These are phyloP conservation scores for Anagrus nilaparvatae DNA, from an alignment of 1,140 invertebrate species.

Conservation along the genomic window DNA sequence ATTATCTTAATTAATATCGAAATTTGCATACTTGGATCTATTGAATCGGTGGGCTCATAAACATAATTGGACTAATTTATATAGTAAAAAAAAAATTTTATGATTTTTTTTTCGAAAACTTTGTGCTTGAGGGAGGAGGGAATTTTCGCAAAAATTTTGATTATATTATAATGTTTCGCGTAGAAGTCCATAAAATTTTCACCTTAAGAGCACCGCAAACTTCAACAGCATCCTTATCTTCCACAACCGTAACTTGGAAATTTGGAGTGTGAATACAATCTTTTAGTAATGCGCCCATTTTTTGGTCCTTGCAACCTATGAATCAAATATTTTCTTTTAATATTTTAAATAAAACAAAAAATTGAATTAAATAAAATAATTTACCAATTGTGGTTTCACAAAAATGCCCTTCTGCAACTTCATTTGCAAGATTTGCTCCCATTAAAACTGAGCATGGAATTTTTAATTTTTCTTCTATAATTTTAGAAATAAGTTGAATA, in stretches of 20 bases:
- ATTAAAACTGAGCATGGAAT: conserved; percentile 70
- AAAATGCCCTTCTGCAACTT: conserved; percentile 68
- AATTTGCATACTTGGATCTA: too few relatives aligned
- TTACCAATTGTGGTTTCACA: conserved; percentile 80
- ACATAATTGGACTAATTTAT: too few relatives aligned
- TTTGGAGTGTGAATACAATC: conserved; percentile 65
- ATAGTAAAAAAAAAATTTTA: too few relatives aligned
- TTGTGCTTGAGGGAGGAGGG: too few relatives aligned
- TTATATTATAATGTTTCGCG: too few relatives aligned
- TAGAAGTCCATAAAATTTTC: conserved; percentile 16
- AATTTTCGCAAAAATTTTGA: too few relatives aligned
- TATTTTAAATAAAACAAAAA: not conserved
- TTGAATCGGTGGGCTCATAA: too few relatives aligned
- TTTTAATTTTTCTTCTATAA: conserved; percentile 55
- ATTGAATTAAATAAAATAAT: conserved; percentile 1
- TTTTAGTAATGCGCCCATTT: conserved; percentile 51
- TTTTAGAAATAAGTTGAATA: conserved; percentile 64
- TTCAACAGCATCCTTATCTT: conserved; percentile 70
- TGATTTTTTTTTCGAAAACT: too few relatives aligned
- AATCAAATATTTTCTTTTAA: not conserved
- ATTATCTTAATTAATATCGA: too few relatives aligned
- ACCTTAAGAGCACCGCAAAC: conserved; percentile 78
- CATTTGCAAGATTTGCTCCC: conserved; percentile 77
- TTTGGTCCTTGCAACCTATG: conserved; percentile 48
- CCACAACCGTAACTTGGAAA: conserved; percentile 69